These are phyloP conservation scores for Odontothrips loti DNA, from an alignment of 2,888 invertebrate genomes.

Conservation along the genomic window DNA sequence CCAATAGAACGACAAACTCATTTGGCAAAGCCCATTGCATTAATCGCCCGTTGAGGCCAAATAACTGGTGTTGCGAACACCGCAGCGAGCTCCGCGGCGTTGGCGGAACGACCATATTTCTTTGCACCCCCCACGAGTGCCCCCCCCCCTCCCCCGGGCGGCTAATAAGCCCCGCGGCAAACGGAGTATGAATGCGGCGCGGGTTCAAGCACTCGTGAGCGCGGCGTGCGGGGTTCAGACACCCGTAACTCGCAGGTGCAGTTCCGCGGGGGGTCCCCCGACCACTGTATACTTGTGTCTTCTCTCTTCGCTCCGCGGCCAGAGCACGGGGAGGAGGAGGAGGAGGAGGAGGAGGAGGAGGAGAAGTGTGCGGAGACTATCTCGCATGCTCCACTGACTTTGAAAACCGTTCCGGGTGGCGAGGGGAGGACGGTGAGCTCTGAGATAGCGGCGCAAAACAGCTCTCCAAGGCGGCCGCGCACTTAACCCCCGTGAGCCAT, in stretches of 20 bases:
- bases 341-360: no score
- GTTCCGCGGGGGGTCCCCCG: no score
- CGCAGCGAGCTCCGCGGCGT: neutral
- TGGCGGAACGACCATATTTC: no score
- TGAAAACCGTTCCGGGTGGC: conserved; percentile 22
- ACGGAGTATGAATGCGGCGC: neutral
- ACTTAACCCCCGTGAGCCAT: neutral
- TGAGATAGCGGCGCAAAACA: conserved; percentile 6
- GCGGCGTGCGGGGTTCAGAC: neutral
- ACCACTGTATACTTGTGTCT: neutral
- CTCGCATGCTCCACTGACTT: conserved; percentile 24
- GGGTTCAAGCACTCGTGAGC: neutral
- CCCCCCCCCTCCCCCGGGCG: no score
- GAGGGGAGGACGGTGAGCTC: neutral
- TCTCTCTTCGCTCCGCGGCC: neutral
- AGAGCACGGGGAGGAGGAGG: neutral
- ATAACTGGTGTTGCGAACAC: no score
- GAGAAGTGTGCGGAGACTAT: neutral
- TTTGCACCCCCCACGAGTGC: no score
- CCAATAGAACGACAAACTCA: neutral
- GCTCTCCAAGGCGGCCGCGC: conserved; percentile 19
- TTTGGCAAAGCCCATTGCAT: neutral
- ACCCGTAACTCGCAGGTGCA: no score
- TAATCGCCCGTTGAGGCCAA: conserved; percentile 9
- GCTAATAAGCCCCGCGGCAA: neutral